phyloP scores from a whole-genome alignment of 35 echinoderm and acorn worm species.

The Lytechinus variegatus region DNA sequence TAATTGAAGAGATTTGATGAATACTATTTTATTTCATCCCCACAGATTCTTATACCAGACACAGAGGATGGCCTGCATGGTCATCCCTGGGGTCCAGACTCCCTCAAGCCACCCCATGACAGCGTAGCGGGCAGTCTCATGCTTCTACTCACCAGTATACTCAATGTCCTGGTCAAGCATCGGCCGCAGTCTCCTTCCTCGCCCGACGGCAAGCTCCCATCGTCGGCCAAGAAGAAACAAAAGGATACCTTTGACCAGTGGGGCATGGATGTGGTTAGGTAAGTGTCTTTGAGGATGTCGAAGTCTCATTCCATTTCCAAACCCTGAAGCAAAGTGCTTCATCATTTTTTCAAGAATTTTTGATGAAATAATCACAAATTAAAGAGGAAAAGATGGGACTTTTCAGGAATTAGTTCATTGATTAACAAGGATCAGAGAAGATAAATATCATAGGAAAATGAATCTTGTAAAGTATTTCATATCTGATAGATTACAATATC shows the following conservation, averaged over 20 bases:
- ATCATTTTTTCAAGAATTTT: too few relatives aligned
- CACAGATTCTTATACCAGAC: constrained; percentile 73
- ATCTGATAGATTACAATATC: too few relatives aligned
- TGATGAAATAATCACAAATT: too few relatives aligned
- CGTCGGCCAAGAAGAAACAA: constrained; percentile 80
- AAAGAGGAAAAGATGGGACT: too few relatives aligned
- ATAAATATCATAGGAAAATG: too few relatives aligned
- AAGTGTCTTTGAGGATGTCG: not conserved
- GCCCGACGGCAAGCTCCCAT: constrained; percentile 54
- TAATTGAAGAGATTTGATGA: too few relatives aligned
- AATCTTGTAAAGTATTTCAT: too few relatives aligned
- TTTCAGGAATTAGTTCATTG: too few relatives aligned
- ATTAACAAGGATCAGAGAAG: too few relatives aligned
- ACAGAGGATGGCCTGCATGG: not conserved
- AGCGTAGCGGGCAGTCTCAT: constrained; percentile 75
- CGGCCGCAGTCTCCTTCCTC: constrained; percentile 63
- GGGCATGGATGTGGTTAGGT: constrained; percentile 90
- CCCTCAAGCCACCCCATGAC: constrained; percentile 58
- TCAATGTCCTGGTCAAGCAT: constrained; percentile 87
- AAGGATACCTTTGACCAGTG: constrained; percentile 95
- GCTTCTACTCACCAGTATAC: constrained; percentile 80
- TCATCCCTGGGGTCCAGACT: constrained; percentile 27
- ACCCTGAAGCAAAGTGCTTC: too few relatives aligned
- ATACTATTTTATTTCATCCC: not conserved
- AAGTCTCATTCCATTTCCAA: not conserved